phyloP scores from a whole-genome alignment of 2,888 invertebrate genomes.

The Gymnoscelis rufifasciata region DNA sequence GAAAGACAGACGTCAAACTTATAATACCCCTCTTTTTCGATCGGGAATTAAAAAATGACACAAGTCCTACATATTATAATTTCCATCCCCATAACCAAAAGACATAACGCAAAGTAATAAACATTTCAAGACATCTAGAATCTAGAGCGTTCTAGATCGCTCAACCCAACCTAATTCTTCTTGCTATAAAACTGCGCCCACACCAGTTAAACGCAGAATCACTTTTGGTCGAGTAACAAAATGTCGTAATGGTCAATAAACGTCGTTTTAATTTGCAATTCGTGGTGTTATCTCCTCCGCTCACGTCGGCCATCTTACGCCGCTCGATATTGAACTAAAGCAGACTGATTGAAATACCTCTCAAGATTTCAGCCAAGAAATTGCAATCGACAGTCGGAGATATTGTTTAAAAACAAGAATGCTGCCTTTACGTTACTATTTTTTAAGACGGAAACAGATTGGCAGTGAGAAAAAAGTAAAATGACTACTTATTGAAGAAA shows the following conservation, averaged over 20 bases:
- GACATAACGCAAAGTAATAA: background rate
- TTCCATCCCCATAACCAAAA: background rate
- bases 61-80: too few relatives aligned
- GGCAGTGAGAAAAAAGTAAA: too few relatives aligned
- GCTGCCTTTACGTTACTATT: too few relatives aligned
- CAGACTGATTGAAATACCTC: slow-evolving; percentile 19
- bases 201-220: slow-evolving; percentile 37
- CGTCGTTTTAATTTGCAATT: slow-evolving; percentile 60
- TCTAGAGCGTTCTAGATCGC: slow-evolving; percentile 8
- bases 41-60: too few relatives aligned
- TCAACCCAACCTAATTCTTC: slow-evolving; percentile 19
- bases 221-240: slow-evolving; percentile 47
- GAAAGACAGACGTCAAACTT: too few relatives aligned
- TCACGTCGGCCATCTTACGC: slow-evolving; percentile 39
- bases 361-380: slow-evolving; percentile 2
- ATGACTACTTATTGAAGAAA: too few relatives aligned
- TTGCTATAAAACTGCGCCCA: slow-evolving; percentile 21
- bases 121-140: slow-evolving; percentile 4
- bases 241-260: slow-evolving; percentile 56
- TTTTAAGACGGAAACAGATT: too few relatives aligned
- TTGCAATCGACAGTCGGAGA: background rate
- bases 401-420: too few relatives aligned
- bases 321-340: slow-evolving; percentile 29
- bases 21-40: too few relatives aligned
- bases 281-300: slow-evolving; percentile 43